A percentile compares a stretch with the other conserved stretches of the same genome.
phyloP scores from a whole-genome alignment of 2,888 invertebrate species.

The Parapristionchus giblindavisi region DNA sequence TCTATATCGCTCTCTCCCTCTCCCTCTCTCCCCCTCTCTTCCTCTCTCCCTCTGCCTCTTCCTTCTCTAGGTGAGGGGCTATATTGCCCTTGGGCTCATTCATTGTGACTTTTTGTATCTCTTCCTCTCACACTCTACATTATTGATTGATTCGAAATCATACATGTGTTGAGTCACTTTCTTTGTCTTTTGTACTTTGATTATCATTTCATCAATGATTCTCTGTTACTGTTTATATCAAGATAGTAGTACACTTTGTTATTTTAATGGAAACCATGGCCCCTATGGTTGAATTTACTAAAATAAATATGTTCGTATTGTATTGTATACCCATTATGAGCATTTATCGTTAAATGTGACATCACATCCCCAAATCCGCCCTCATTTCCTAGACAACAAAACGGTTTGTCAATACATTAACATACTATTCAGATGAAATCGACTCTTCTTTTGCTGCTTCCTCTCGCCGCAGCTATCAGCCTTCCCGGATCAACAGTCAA shows the following conservation, averaged over 20 bases:
- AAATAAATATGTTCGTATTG: no score
- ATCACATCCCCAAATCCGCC: neutral
- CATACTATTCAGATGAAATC: conserved; percentile 20
- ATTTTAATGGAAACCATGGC: no score
- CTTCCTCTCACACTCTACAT: conserved; percentile 20
- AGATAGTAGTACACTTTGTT: no score
- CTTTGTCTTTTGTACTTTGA: no score
- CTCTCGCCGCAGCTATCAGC: neutral
- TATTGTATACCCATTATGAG: no score
- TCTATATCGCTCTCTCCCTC: conserved; percentile 2
- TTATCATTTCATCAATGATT: no score
- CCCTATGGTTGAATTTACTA: no score
- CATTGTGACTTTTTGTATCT: neutral
- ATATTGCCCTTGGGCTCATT: conserved; percentile 24
- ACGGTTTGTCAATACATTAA: neutral
- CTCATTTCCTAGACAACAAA: neutral
- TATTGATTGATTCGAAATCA: no score
- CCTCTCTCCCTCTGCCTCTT: conserved; percentile 4
- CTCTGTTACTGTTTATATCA: no score
- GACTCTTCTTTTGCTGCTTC: conserved; percentile 16
- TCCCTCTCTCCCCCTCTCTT: neutral
- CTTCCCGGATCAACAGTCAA: conserved; percentile 33
- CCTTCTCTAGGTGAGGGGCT: conserved; percentile 8
- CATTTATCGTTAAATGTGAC: no score
- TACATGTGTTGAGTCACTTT: no score